Evolutionary conservation across 1,140 invertebrate genomes (phyloP).

Genomic region (Bombus soroeensis): DNA sequence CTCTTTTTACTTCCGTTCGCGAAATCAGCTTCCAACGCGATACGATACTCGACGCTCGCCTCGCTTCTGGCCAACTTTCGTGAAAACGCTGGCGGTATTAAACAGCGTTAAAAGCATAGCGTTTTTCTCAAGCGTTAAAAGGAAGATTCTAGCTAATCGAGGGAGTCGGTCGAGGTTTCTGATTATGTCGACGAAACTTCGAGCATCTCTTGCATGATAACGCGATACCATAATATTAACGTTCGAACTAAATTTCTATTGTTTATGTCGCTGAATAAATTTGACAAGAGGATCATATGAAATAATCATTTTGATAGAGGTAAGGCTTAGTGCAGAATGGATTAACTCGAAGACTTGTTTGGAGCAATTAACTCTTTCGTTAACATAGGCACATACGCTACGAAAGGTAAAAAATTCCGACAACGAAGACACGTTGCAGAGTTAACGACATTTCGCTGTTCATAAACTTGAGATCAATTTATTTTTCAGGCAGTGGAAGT

Average conservation of each 20-base stretch:
- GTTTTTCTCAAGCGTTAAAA: background rate
- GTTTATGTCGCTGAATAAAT: no score
- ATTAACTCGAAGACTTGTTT: background rate
- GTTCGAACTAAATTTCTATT: background rate
- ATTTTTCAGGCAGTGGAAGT: background rate
- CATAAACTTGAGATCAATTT: background rate
- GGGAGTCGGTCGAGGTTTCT: background rate
- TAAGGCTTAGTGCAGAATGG: background rate
- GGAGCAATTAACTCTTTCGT: no score
- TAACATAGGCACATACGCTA: background rate
- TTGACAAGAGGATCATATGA: background rate
- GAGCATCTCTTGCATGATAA: background rate
- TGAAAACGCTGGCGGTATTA: background rate
- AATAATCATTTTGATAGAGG: background rate
- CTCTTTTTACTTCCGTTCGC: background rate
- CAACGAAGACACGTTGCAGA: slow-evolving; percentile 20
- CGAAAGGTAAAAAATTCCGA: no score
- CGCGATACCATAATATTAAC: background rate
- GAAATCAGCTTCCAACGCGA: slow-evolving; percentile 8
- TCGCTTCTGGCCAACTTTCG: slow-evolving; percentile 41
- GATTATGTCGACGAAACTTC: background rate
- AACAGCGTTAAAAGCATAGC: background rate
- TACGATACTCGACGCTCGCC: slow-evolving; percentile 40
- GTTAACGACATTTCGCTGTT: background rate
- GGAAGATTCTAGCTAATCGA: background rate